These are phyloP conservation scores for Scaeva pyrastri DNA, from an alignment of 2,888 invertebrate species.

Conservation along the genomic window DNA sequence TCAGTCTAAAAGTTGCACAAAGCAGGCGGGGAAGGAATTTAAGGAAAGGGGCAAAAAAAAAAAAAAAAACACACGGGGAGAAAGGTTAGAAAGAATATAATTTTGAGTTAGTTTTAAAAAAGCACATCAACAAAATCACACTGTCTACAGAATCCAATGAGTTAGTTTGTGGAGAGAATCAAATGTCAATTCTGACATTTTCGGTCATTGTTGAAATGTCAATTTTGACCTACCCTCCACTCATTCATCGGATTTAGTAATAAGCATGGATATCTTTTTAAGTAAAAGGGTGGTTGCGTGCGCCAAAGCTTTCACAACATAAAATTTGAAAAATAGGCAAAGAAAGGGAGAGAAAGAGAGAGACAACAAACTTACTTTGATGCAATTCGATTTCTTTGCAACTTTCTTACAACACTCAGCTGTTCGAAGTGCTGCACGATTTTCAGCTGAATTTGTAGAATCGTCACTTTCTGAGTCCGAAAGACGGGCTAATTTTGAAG, in stretches of 20 bases:
- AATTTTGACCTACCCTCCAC: too few relatives aligned
- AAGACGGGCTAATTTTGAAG: slow-evolving; percentile 89
- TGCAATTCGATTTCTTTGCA: slow-evolving; percentile 61
- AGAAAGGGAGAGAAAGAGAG: neutral
- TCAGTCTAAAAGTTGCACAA: slow-evolving; percentile 76
- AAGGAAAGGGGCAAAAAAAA: neutral
- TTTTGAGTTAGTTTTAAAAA: slow-evolving; percentile 49
- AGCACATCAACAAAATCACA: too few relatives aligned
- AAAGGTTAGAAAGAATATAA: slow-evolving; percentile 36
- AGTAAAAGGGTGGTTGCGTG: slow-evolving; percentile 23
- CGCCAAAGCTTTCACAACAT: neutral
- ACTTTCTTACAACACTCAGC: slow-evolving; percentile 53
- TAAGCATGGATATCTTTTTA: too few relatives aligned
- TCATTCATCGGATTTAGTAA: too few relatives aligned
- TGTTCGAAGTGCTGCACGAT: slow-evolving; percentile 44
- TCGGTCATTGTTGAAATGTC: too few relatives aligned
- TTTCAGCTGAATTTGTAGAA: slow-evolving; percentile 41
- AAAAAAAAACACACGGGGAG: slow-evolving; percentile 29
- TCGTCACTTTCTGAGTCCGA: slow-evolving; percentile 79
- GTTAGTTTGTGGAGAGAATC: too few relatives aligned
- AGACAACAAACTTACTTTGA: slow-evolving; percentile 46
- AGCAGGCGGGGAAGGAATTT: slow-evolving; percentile 16
- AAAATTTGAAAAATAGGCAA: neutral
- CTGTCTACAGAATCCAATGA: too few relatives aligned
- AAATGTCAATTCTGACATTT: too few relatives aligned